Evolutionary conservation across 1,140 invertebrate species (phyloP), one percentile per base, ranked within the genome.

Genomic region (Pseudomyrmex dendroicus): DNA sequence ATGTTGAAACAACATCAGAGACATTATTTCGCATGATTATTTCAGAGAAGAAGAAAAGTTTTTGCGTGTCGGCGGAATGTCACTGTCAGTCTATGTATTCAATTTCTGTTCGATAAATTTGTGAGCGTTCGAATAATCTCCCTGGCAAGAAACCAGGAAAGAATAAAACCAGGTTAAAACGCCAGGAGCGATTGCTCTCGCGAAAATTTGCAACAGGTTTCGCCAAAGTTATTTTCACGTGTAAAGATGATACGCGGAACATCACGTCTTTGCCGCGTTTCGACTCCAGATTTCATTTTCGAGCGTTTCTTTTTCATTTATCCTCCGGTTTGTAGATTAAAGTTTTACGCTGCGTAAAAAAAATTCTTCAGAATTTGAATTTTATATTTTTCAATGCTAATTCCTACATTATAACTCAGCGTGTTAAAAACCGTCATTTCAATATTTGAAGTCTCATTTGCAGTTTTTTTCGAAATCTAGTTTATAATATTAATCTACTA

Each of bases 321-420:
- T 4, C 1, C 50, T 35, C 2, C 15, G 50, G 66, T 44, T 25
- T 66, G 72, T 80, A 80, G 66, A 56, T 77, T 48, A 56, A 76
- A 0, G 44, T 73, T 61, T 2, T 35, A 0, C 8, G 48, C 25
- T 20, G 61, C 22, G 3, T 20, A 76, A 73, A 3, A 54, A 15
- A 15, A 63, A 17, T 7, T 0, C 20, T 17, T 54, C 44, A 3
- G 25, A 10, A 50, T 62, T 7, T 62, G 52, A 25, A 25, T 66
- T 25, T 25, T 25, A 25, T 25, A 25, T 25, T 57, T 57, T 48
- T 2, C 48, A 35, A 35, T 7, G 35, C 35, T 35, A 35, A 35
- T 35, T 35, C 5, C 4, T 35, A 0, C 35, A 35, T 35, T 7
- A 35, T 35, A 35, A 35, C 35, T 35, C 5, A 35, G 5, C 35